Conservation (phyloP, 1,140 invertebrate species). For the Alviniconcha marisindica region DNA sequence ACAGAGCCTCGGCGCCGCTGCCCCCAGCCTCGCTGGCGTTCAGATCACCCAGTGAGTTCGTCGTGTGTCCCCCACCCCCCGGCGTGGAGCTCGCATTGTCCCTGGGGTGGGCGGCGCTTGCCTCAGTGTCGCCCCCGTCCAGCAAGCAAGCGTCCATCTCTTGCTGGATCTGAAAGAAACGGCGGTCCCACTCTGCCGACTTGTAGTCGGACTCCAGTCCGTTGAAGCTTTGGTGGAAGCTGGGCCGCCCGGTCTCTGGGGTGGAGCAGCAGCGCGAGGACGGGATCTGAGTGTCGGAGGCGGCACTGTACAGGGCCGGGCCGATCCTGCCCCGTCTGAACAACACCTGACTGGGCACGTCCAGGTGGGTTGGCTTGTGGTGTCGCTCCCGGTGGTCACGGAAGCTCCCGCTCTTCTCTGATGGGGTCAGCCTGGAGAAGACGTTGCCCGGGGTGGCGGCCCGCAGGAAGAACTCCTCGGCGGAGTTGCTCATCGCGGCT, state of each 20-base stretch:
- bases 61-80: background rate
- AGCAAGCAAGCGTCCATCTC: conserved; percentile 69
- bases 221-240: conserved; percentile 42
- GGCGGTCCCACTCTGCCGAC: conserved; percentile 63
- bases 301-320: conserved; percentile 25
- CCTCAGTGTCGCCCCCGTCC: conserved; percentile 47
- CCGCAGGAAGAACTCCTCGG: conserved; percentile 20
- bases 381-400: conserved; percentile 19
- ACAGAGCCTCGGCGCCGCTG: background rate
- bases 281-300: conserved; percentile 44
- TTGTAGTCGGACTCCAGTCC: conserved; percentile 55
- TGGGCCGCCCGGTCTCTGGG: background rate
- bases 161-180: conserved; percentile 69
- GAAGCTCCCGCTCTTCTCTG: conserved; percentile 29
- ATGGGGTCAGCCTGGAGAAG: background rate
- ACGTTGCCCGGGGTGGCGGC: background rate
- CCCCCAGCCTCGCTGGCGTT: background rate
- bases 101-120: conserved; percentile 16
- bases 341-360: conserved; percentile 34
- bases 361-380: conserved; percentile 11
- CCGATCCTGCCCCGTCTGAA: conserved; percentile 23
- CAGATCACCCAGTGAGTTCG: background rate
- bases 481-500: background rate
- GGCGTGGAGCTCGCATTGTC: conserved; percentile 4
- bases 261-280: background rate